Conservation (phyloP, 1,140 invertebrate species). For the Mactra quadrangularis region DNA sequence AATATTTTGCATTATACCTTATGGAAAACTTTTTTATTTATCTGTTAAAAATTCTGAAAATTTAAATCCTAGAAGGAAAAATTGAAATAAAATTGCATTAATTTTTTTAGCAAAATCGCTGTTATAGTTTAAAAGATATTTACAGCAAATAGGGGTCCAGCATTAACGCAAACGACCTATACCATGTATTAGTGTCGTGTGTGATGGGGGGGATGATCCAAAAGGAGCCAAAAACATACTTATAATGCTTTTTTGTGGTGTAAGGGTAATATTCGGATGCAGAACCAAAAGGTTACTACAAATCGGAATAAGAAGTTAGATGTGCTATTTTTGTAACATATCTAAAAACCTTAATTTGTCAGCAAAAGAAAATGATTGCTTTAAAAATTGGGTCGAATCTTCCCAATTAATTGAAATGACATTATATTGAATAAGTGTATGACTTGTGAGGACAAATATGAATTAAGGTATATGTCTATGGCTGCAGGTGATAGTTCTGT, state of each 20-base stretch:
- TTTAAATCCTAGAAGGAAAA: no score
- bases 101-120: no score
- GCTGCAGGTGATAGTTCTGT: constrained; percentile 83
- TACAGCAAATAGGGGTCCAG: no score
- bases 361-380: constrained; percentile 49
- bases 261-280: constrained; percentile 78
- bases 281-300: constrained; percentile 81
- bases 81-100: no score
- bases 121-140: no score
- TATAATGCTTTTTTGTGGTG: constrained; percentile 63
- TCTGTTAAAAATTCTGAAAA: no score
- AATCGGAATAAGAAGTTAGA: constrained; percentile 81
- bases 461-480: constrained; percentile 81
- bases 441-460: constrained; percentile 77
- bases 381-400: constrained; percentile 76
- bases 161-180: no score
- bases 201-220: constrained; percentile 62
- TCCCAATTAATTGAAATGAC: constrained; percentile 83
- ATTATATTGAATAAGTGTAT: constrained; percentile 82
- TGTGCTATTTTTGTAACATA: constrained; percentile 78
- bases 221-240: constrained; percentile 48
- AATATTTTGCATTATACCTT: no score
- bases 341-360: background rate
- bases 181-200: no score
- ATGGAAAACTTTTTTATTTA: no score